A percentile compares a stretch with the other conserved stretches of the same genome.
These are phyloP conservation scores for Bilobella aurantiaca DNA, from an alignment of 1,140 invertebrate genomes.

Conservation along the genomic window DNA sequence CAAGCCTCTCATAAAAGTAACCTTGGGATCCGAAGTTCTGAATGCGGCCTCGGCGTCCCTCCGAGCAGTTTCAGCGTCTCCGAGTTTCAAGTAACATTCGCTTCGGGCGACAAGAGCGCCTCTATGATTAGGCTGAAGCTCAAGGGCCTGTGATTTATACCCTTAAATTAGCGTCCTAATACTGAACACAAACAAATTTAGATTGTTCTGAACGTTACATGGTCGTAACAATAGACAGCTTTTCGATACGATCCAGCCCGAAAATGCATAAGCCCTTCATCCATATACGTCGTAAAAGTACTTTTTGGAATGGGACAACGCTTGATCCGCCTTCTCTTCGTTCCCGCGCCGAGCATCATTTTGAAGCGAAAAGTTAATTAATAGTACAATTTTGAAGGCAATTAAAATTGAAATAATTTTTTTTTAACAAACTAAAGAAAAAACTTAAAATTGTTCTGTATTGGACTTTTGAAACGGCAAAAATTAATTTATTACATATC, in stretches of 20 bases:
- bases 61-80: conserved; percentile 15
- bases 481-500: no score
- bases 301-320: conserved; percentile 18
- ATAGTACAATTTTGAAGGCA: no score
- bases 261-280: conserved; percentile 33
- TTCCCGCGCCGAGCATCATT: background rate
- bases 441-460: no score
- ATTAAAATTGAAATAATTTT: no score
- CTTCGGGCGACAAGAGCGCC: conserved; percentile 21
- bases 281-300: conserved; percentile 33
- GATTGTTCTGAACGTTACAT: conserved; percentile 14
- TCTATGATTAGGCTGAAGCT: conserved; percentile 19
- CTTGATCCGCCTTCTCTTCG: background rate
- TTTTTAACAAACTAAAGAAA: no score
- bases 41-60: conserved; percentile 24
- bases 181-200: no score
- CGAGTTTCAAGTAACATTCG: conserved; percentile 29
- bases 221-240: conserved; percentile 27
- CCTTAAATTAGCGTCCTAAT: no score
- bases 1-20: conserved; percentile 34
- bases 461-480: no score
- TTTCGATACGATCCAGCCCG: conserved; percentile 26
- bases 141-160: conserved; percentile 17
- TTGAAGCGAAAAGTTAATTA: background rate
- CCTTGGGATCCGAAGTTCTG: conserved; percentile 5